Evolutionary conservation across 2,113 vertebrate species (phyloP), one percentile per base, ranked within the genome.

Genomic region (Toxostoma redivivum): DNA sequence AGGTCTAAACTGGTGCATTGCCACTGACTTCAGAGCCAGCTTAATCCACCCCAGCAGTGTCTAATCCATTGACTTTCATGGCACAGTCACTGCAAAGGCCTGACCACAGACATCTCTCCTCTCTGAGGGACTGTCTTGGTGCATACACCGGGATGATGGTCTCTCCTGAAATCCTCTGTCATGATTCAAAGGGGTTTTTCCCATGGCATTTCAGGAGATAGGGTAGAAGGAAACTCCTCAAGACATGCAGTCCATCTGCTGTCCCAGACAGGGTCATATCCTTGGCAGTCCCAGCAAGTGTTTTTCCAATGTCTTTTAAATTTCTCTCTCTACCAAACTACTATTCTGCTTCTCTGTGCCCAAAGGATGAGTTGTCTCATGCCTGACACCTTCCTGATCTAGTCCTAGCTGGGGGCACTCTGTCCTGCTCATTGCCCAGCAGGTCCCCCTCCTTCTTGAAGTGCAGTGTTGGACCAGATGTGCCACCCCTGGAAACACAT

Each of bases 61-160:
- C 45, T 87, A 71, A 74, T 56, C 40, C 44, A 44, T 7, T 23
- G 3, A 2, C 2, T 84, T 88, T 89, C 12, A 2, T n/a, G 38
- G 44, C 40, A 67, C 8, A 42, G 69, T 24, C 54, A 17, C 35
- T 42, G n/a, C 25, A 60, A 71, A 12, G 5, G 22, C 18, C 45
- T 1, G 2, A 79, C 57, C 3, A 2, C 44, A 71, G 38, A 25
- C 28, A 42, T 12, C 19, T 81, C 7, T 22, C 12, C 27, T 57
- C 57, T 82, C 71, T 83, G 24, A 57, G 37, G 28, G 12, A 53
- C 51, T 40, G 1, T 23, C 33, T 56, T 40, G n/a, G 16, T 64
- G 38, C 3, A 7, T 2, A 3, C 45, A 66, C 31, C 0, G 0
- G 44, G 40, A 27, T 45, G 15, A 15, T 50, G 45, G 12, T 44